Percentiles rank a stretch among this genome's conserved stretches.
Conservation (phyloP, 2,113 vertebrate genomes). For the Coryphaenoides rupestris region DNA sequence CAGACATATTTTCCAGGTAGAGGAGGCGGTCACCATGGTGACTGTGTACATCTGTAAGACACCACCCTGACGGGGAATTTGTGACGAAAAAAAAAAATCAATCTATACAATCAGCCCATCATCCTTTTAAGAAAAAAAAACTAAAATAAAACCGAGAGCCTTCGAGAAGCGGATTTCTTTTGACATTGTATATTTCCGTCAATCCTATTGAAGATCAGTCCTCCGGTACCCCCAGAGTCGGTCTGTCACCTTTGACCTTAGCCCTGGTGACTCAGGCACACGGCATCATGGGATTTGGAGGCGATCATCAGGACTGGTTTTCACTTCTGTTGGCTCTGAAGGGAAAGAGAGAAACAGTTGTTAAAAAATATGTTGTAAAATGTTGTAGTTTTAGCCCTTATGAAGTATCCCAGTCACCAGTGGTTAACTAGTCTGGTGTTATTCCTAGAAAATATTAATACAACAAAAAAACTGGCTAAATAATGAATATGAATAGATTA, state of each 20-base stretch:
- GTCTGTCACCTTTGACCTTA: conserved; percentile 25
- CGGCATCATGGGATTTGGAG: conserved; percentile 49
- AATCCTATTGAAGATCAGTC: conserved; percentile 28
- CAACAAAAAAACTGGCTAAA: not conserved
- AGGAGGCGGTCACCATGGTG: conserved; percentile 35
- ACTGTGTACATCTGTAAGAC: conserved; percentile 12
- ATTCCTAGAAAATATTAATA: not conserved
- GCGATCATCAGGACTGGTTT: conserved; percentile 88
- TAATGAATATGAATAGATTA: too few relatives aligned
- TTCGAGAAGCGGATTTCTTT: conserved; percentile 3
- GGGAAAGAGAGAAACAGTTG: not conserved
- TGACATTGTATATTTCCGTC: conserved; percentile 5
- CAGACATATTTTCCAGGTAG: conserved; percentile 44
- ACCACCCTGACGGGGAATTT: not conserved
- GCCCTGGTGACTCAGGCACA: conserved; percentile 29
- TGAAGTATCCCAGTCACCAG: too few relatives aligned
- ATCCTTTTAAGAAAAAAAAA: conserved; percentile 1
- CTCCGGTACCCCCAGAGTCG: conserved; percentile 28
- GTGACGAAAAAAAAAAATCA: conserved; percentile 12
- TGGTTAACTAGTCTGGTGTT: too few relatives aligned
- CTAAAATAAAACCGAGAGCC: not conserved
- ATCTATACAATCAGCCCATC: conserved; percentile 18
- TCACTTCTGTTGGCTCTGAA: conserved; percentile 88
- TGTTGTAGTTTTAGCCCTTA: too few relatives aligned
- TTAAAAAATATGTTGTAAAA: too few relatives aligned